A percentile compares a stretch with the other conserved stretches of the same genome.
Evolutionary conservation across 2,888 invertebrate species (phyloP).

Genomic region (Carterocephalus palaemon): DNA sequence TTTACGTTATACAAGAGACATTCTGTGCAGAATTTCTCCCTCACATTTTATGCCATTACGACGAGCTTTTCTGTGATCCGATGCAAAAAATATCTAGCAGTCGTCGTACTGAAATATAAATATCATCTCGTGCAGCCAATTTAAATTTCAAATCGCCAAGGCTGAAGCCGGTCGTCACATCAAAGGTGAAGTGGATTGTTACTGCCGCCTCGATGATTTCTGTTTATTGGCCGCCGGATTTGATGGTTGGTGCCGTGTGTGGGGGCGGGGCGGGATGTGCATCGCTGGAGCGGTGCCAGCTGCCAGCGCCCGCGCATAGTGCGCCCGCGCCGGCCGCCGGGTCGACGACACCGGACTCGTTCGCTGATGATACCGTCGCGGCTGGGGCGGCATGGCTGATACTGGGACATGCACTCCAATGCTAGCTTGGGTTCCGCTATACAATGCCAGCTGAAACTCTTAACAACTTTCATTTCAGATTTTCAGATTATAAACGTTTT

Average conservation of each 20-base stretch:
- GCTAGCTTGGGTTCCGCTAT: too few species aligned
- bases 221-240: slow-evolving; percentile 9
- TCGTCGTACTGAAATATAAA: not conserved
- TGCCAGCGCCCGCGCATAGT: slow-evolving; percentile 46
- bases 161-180: slow-evolving; percentile 2
- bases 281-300: slow-evolving; percentile 62
- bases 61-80: not conserved
- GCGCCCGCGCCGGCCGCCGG: slow-evolving; percentile 39
- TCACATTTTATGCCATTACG: not conserved
- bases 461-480: too few species aligned
- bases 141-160: slow-evolving; percentile 9
- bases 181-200: slow-evolving; percentile 9
- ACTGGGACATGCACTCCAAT: too few species aligned
- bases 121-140: not conserved
- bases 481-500: too few species aligned
- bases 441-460: too few species aligned
- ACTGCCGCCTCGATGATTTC: slow-evolving; percentile 12
- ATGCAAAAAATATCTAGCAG: not conserved
- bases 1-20: slow-evolving; percentile 6
- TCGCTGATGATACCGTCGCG: slow-evolving; percentile 26
- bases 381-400: not conserved
- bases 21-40: slow-evolving; percentile 1
- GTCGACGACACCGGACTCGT: slow-evolving; percentile 49
- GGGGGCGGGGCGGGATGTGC: slow-evolving; percentile 30
- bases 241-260: too few species aligned